Base-by-base conservation (phyloP, 1,140 invertebrate species). In the Aphidius gifuensis region DNA sequence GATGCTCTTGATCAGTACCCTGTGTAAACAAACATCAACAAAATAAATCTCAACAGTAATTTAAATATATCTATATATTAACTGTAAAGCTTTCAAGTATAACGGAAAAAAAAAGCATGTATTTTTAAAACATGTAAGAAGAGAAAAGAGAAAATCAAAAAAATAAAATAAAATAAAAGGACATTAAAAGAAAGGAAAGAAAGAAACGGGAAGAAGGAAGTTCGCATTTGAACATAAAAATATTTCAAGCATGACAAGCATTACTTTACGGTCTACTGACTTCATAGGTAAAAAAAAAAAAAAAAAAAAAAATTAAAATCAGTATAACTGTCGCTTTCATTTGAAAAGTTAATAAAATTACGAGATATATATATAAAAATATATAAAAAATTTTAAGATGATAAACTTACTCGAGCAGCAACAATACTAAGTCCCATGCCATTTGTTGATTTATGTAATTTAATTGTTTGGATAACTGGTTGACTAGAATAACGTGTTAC, bases 371-470 rank as follows among this genome's bases (percentile, higher is more conserved):
- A 16, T 16, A 16, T 16, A 16, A 0, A 16, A 16, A 16, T 0
- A 16, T 16, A 55, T 32, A 38, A 42, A 42, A 7, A 40, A 43
- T 43, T 11, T 32, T 32, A 1, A 32, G 23, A 32, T 32, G 23
- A 32, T 32, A 32, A 53, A 60, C 51, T 73, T 76, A 90, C 93
- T 85, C 94, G 94, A 7, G 93, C 93, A 21, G 94, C 94, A 23
- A 97, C 93, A 68, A 97, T 97, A 68, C 92, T 95, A 55, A 97
- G 83, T 9, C 94, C 94, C 90, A 97, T 95, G 60, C 93, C 92
- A 71, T 91, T 93, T 58, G 91, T 90, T 62, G 92, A 92, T 81
- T 97, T 96, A 71, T 94, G 90, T 38, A 97, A 83, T 72, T 93
- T 88, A 58, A 97, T 93, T n/a, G 92, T 85, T 72, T 92, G 88